These are phyloP conservation scores for Marmota flaviventris DNA, from an alignment of 2,113 vertebrate species.

Conservation along the genomic window DNA sequence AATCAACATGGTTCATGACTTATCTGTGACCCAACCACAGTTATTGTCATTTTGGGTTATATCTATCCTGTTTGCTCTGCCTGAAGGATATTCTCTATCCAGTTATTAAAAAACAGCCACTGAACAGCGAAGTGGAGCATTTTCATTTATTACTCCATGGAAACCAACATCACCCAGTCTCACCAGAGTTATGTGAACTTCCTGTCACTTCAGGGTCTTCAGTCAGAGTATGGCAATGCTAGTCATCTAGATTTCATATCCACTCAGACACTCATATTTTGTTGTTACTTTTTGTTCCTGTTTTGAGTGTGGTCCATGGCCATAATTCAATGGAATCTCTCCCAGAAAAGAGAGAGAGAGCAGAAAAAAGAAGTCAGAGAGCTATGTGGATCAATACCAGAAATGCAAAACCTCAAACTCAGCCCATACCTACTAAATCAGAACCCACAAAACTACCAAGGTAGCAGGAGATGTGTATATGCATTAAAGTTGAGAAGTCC, in stretches of 20 bases:
- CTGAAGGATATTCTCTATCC: slow-evolving; percentile 41
- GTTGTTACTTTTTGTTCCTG: neutral
- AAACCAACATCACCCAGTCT: neutral
- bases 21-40: slow-evolving; percentile 29
- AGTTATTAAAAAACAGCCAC: slow-evolving; percentile 54
- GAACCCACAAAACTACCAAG: neutral
- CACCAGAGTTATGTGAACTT: neutral
- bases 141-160: slow-evolving; percentile 51
- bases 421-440: neutral
- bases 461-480: neutral
- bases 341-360: neutral
- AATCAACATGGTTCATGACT: slow-evolving; percentile 46
- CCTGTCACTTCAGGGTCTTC: neutral
- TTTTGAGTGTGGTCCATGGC: neutral
- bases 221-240: neutral
- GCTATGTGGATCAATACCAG: neutral
- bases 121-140: neutral
- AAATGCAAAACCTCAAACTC: neutral
- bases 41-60: slow-evolving; percentile 50
- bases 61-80: slow-evolving; percentile 42
- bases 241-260: neutral
- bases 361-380: neutral
- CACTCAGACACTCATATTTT: neutral
- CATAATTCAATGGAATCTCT: neutral
- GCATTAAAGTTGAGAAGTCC: neutral